These are phyloP conservation scores for Tyria jacobaeae DNA, from an alignment of 2,888 invertebrate species.

Conservation along the genomic window DNA sequence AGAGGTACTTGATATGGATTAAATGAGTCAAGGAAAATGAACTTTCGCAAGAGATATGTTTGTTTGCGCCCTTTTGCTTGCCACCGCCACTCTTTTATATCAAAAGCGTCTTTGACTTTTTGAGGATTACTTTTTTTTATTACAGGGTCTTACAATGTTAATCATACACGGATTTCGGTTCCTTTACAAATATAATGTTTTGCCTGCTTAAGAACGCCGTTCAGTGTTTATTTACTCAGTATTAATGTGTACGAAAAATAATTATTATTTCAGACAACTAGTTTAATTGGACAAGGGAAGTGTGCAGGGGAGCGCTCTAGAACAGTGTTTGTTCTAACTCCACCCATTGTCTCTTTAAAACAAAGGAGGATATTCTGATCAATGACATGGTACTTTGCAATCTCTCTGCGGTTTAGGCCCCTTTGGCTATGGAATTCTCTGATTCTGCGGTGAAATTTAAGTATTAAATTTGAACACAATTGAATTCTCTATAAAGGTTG, in stretches of 20 bases:
- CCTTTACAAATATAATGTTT: slow-evolving; percentile 15
- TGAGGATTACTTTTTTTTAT: slow-evolving; percentile 47
- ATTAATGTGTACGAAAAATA: slow-evolving; percentile 24
- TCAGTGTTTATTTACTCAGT: slow-evolving; percentile 33
- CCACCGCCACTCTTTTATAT: slow-evolving; percentile 51
- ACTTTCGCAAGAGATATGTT: slow-evolving; percentile 52
- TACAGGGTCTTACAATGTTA: slow-evolving; percentile 37
- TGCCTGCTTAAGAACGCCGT: slow-evolving; percentile 7
- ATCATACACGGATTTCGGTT: slow-evolving; percentile 21
- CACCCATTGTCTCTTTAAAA: slow-evolving; percentile 37
- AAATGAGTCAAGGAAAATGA: slow-evolving; percentile 62
- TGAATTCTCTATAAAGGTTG: background rate
- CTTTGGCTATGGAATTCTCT: background rate
- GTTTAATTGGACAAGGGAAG: slow-evolving; percentile 28
- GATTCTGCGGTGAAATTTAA: slow-evolving; percentile 2
- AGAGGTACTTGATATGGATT: slow-evolving; percentile 56
- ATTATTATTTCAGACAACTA: too few species aligned
- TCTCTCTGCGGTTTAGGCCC: slow-evolving; percentile 1
- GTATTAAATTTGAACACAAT: background rate
- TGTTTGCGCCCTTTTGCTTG: slow-evolving; percentile 58
- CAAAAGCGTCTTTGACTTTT: slow-evolving; percentile 45
- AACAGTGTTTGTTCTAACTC: slow-evolving; percentile 40
- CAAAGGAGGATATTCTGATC: slow-evolving; percentile 36
- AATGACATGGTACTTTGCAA: slow-evolving; percentile 27
- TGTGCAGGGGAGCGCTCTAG: slow-evolving; percentile 36